Conservation (phyloP, 2,113 vertebrate species). For the Psittacula cyanocephala region DNA sequence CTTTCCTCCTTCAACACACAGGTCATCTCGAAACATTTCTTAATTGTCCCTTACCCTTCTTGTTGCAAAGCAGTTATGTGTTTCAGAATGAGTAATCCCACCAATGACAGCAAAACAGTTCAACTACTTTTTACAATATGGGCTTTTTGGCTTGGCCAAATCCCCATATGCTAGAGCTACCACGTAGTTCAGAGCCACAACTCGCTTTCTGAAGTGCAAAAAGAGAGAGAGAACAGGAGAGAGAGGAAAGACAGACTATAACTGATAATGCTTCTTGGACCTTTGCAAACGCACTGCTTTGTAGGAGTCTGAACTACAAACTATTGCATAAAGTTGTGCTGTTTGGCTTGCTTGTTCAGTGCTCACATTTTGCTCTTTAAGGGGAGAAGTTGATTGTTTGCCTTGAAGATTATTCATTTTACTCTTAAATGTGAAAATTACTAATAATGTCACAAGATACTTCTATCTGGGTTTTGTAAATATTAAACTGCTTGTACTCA, state of each 20-base stretch:
- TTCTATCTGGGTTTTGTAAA: neutral
- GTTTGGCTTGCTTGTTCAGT: neutral
- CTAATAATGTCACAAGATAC: neutral
- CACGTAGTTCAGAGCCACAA: accelerated
- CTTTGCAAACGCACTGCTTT: neutral
- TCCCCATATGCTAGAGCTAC: neutral
- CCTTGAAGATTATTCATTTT: neutral
- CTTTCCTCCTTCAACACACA: neutral
- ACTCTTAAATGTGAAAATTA: neutral
- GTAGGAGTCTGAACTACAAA: neutral
- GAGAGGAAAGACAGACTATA: neutral
- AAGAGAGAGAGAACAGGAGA: neutral
- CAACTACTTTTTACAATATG: neutral
- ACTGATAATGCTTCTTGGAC: neutral
- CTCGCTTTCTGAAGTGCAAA: neutral
- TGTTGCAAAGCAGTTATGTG: neutral
- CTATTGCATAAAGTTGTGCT: neutral
- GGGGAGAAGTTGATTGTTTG: neutral
- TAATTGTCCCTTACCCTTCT: neutral
- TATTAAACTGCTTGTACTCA: neutral
- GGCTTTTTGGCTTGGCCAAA: neutral
- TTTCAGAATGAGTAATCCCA: neutral
- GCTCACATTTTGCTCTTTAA: neutral
- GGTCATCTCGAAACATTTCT: neutral
- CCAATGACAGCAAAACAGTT: accelerated